Evolutionary conservation across 2,888 invertebrate genomes (phyloP).

Genomic region (Hirtodrosophila cameraria): DNA sequence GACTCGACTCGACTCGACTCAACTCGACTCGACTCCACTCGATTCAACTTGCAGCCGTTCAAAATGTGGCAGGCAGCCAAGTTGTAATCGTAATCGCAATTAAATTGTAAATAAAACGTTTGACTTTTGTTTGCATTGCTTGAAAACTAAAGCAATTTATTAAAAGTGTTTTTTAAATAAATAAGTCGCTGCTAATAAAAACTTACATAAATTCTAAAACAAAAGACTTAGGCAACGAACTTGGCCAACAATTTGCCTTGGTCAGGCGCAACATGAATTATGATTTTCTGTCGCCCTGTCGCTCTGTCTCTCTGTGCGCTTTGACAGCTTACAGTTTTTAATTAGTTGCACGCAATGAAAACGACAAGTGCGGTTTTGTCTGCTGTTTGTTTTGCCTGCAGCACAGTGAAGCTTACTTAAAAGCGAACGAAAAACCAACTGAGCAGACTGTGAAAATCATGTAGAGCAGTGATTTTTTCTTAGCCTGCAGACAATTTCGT

Average conservation of each 20-base stretch:
- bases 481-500: no score
- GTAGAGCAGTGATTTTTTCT: neutral
- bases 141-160: slow-evolving; percentile 57
- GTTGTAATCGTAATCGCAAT: no score
- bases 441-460: neutral
- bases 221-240: slow-evolving; percentile 70
- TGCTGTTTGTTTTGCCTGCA: slow-evolving; percentile 4
- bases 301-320: slow-evolving; percentile 20
- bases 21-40: slow-evolving; percentile 21
- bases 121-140: slow-evolving; percentile 46
- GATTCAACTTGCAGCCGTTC: slow-evolving; percentile 25
- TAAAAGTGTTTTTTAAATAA: slow-evolving; percentile 66
- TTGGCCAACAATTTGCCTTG: slow-evolving; percentile 52
- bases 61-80: slow-evolving; percentile 16
- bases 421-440: neutral
- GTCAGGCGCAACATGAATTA: slow-evolving; percentile 46
- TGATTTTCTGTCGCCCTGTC: slow-evolving; percentile 39
- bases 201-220: slow-evolving; percentile 66
- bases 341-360: slow-evolving; percentile 61
- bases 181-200: slow-evolving; percentile 64
- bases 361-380: slow-evolving; percentile 40
- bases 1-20: slow-evolving; percentile 2
- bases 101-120: slow-evolving; percentile 63
- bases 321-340: slow-evolving; percentile 64
- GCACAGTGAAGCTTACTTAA: slow-evolving; percentile 40